A percentile compares a stretch with the other conserved stretches of the same genome.
phyloP scores from a whole-genome alignment of 2,888 invertebrate genomes.

The Invenusta paracnida region DNA sequence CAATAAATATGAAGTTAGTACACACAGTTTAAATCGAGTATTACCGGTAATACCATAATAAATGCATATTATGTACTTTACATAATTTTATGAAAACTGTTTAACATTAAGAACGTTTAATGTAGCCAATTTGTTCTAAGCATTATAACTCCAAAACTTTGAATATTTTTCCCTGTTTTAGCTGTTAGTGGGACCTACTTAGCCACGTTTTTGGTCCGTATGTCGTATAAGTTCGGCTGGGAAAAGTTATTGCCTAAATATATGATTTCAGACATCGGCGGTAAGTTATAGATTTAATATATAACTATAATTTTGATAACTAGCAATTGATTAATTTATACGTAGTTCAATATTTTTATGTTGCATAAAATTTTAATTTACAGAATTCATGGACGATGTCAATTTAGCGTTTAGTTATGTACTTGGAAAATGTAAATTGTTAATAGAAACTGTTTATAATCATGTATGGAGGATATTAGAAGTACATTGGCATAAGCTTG shows the following conservation, averaged over 20 bases:
- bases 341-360: no score
- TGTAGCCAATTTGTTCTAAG: no score
- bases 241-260: not conserved
- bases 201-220: not conserved
- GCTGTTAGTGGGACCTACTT: not conserved
- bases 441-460: not conserved
- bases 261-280: not conserved
- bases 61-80: no score
- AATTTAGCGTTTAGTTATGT: not conserved
- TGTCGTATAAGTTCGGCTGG: not conserved
- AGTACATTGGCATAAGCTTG: constrained; percentile 81
- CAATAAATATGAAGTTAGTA: no score
- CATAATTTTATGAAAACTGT: no score
- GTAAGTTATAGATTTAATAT: not conserved
- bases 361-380: not conserved
- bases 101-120: no score
- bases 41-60: no score
- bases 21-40: no score
- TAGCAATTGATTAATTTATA: no score
- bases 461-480: constrained; percentile 76
- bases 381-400: not conserved
- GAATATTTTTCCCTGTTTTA: no score
- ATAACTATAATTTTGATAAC: no score
- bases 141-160: no score
- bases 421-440: not conserved